Evolutionary conservation across 2,888 invertebrate genomes (phyloP).

Genomic region (Brachypalpus laphriformis): DNA sequence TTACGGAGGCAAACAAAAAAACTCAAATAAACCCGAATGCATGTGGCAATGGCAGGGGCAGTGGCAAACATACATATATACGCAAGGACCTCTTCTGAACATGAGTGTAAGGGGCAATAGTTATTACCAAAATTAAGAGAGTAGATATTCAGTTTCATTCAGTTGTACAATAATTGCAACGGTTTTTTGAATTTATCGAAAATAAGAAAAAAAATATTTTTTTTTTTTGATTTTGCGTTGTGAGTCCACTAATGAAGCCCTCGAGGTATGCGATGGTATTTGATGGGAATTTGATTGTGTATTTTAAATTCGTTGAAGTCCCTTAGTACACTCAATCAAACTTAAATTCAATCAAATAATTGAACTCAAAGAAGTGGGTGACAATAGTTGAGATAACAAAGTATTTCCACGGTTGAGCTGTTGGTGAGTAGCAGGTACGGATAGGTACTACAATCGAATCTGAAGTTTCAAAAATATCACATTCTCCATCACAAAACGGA

Average conservation of each 20-base stretch:
- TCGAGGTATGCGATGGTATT: neutral
- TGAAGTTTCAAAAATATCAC: no score
- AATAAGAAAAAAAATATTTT: neutral
- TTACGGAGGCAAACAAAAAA: conserved; percentile 32
- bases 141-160: conserved; percentile 9
- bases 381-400: neutral
- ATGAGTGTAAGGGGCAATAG: neutral
- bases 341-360: neutral
- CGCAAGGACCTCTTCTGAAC: neutral
- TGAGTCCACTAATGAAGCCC: neutral
- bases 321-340: neutral
- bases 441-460: no score
- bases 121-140: conserved; percentile 31
- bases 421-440: no score
- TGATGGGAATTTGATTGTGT: neutral
- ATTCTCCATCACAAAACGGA: no score
- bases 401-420: no score
- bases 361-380: neutral
- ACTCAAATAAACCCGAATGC: conserved; percentile 33
- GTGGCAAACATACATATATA: neutral
- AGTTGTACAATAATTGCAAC: neutral
- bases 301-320: neutral
- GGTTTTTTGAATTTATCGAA: neutral
- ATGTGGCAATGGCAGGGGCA: neutral
- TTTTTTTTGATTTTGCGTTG: neutral